Base-by-base conservation (phyloP, 1,140 invertebrate genomes). In the Drosophila varians region DNA sequence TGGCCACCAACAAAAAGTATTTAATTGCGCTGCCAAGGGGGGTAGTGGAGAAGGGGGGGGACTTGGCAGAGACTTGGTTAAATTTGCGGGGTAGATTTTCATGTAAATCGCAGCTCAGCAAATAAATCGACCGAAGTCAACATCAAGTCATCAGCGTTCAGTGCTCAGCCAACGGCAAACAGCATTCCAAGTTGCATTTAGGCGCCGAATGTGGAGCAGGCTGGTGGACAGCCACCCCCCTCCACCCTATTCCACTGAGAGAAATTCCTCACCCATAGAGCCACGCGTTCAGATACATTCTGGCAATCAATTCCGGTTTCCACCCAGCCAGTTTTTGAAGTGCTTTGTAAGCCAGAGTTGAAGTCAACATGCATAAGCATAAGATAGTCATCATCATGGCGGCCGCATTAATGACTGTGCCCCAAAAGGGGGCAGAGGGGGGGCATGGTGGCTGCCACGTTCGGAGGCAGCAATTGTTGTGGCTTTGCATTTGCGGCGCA, bases 361-460 rank as follows among this genome's bases (percentile, higher is more conserved):
- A 64, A 68, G 62, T 61, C 79, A 68, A 86, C 71, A 75, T 75
- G 79, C 65, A 83, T 75, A 74, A 75, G 79, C 79, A 77, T 72
- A 80, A 80, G 80, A 86, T 86, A 87, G 82, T 77, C 82, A 86
- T 86, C 80, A 86, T 53, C 80, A 64, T 75, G 80, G 73, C 80
- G 58, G 72, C 58, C 82, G 68, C 80, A 87, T 86, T 86, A 86
- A 87, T 86, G 80, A 86, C 76, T 87, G 66, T 80, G 68, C 75
- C 60, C 40, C 12, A 53, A 38, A 45, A 28, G 54, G 21, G 9
- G 34, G 8, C 14, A 23, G 16, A 21, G 21, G 6, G 18, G 26
- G 11, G 31, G 16, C 12, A 11, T 0, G 6, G 42, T 8, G 4
- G 31, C 40, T 38, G 55, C 42, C 31, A 16, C 25, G 14, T n/a